These are phyloP conservation scores for Thereva nobilitata DNA, from an alignment of 2,888 invertebrate genomes.

Conservation along the genomic window DNA sequence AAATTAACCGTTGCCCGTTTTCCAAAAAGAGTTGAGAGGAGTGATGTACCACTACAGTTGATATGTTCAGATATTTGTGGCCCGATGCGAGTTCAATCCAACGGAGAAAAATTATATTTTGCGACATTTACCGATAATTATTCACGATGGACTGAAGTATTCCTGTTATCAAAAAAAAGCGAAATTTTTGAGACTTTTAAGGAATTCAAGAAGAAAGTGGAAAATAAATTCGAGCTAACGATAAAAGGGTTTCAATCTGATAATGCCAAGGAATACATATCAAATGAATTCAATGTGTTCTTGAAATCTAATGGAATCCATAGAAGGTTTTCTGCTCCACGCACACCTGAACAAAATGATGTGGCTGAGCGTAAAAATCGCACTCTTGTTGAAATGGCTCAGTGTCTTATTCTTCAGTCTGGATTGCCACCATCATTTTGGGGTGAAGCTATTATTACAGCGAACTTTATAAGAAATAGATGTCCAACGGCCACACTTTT, in stretches of 20 bases:
- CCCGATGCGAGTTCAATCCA: slow-evolving; percentile 17
- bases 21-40: not conserved
- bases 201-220: slow-evolving; percentile 36
- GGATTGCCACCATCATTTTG: slow-evolving; percentile 43
- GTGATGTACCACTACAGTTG: slow-evolving; percentile 1
- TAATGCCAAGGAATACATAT: slow-evolving; percentile 32
- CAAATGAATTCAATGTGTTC: slow-evolving; percentile 9
- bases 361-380: slow-evolving; percentile 16
- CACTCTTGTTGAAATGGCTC: slow-evolving; percentile 42
- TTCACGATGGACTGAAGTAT: slow-evolving; percentile 28
- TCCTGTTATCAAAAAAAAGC: slow-evolving; percentile 37
- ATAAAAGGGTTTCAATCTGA: slow-evolving; percentile 31
- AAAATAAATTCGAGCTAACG: slow-evolving; percentile 32
- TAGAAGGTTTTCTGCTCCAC: slow-evolving; percentile 6
- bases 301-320: slow-evolving; percentile 13
- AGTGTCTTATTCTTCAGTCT: slow-evolving; percentile 45
- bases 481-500: slow-evolving; percentile 34
- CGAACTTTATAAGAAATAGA: slow-evolving; percentile 38
- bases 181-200: slow-evolving; percentile 38
- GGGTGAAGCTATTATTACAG: slow-evolving; percentile 39
- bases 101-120: slow-evolving; percentile 38
- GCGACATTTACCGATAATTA: slow-evolving; percentile 42
- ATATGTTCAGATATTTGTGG: slow-evolving; percentile 22
- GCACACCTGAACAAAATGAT: slow-evolving; percentile 32
- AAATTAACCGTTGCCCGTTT: not conserved